A percentile compares a stretch with the other conserved stretches of the same genome.
Conservation (phyloP, 2,113 vertebrate genomes). For the Fregata magnificens region DNA sequence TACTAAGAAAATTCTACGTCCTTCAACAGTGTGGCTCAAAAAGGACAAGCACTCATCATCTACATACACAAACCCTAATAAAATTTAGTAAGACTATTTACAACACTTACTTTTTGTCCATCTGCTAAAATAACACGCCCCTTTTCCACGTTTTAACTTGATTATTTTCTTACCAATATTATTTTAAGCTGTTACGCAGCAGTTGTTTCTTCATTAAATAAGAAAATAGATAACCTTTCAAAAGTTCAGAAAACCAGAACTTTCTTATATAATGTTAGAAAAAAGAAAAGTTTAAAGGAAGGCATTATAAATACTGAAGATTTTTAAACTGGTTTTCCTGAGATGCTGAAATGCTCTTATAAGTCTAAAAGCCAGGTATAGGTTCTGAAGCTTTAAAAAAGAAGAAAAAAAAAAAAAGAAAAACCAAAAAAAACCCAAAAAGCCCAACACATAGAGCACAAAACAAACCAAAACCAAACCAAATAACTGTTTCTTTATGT, state of each 20-base stretch:
- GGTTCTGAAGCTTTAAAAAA: background rate
- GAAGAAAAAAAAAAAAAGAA: background rate
- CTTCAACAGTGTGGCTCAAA: background rate
- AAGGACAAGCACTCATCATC: background rate
- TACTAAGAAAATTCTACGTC: background rate
- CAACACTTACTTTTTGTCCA: background rate
- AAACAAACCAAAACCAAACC: background rate
- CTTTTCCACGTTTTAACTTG: background rate
- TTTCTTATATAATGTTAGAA: background rate
- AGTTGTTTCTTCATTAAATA: background rate
- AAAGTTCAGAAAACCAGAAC: background rate
- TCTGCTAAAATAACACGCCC: background rate
- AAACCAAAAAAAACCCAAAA: background rate
- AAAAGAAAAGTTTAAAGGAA: background rate
- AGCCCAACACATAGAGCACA: background rate
- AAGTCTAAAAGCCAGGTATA: background rate
- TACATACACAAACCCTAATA: background rate
- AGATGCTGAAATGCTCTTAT: background rate
- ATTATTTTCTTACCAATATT: background rate
- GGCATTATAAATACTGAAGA: background rate
- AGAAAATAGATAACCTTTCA: background rate
- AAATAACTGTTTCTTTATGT: background rate
- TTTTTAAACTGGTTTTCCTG: background rate
- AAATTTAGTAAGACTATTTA: background rate
- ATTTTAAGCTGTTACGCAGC: background rate